Evolutionary conservation across 2,113 vertebrate species (phyloP).

Genomic region (Mohoua ochrocephala): DNA sequence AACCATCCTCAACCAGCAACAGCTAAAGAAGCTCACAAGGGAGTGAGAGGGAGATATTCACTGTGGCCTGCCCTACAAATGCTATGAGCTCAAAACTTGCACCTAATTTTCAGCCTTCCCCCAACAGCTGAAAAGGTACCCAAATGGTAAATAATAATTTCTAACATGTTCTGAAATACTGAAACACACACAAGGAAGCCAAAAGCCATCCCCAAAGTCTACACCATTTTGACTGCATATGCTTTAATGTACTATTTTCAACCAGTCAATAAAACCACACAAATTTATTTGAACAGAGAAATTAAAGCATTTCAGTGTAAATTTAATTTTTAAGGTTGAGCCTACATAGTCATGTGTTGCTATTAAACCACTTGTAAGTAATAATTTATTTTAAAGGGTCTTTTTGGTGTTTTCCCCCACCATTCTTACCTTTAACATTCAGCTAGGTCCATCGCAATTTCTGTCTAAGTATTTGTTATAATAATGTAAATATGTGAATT

Average conservation of each 20-base stretch:
- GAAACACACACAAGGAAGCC: not conserved
- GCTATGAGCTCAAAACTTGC: not conserved
- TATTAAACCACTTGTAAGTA: not conserved
- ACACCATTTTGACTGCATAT: not conserved
- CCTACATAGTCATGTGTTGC: not conserved
- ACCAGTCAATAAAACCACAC: not conserved
- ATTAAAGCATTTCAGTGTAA: not conserved
- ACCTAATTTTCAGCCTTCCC: not conserved
- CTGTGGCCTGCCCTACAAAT: not conserved
- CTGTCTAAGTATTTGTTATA: not conserved
- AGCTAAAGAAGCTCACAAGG: not conserved
- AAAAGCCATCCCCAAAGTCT: not conserved
- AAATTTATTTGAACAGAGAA: not conserved
- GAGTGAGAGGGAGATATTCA: not conserved
- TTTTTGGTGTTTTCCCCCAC: not conserved
- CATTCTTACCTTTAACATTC: not conserved
- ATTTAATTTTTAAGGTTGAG: not conserved
- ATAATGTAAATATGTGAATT: not conserved
- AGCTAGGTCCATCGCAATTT: not conserved
- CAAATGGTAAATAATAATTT: not conserved
- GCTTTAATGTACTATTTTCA: not conserved
- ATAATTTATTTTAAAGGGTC: not conserved
- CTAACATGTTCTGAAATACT: not conserved
- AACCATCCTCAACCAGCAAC: not conserved
- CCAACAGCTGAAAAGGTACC: not conserved